Base-by-base conservation (phyloP, 2,113 vertebrate species). In the Raja brachyura region DNA sequence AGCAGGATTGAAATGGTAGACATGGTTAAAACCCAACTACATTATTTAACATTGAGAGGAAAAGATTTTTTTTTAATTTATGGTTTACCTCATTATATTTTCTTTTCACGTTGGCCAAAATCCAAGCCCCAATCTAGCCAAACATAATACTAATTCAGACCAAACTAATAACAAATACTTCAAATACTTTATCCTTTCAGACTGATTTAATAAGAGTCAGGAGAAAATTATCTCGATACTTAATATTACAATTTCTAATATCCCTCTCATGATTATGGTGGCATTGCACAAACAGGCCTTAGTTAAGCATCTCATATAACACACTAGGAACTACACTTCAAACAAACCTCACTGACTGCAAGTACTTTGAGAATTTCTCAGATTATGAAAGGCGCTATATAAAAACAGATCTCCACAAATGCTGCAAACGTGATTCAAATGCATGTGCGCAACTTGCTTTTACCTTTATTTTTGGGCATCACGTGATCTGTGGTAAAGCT, bases 51-150 rank as follows among this genome's bases (percentile, higher is more conserved):
- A 16, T 18, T 90, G 68, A 68, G 5, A 31, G 63, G 86, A 70
- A 86, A 86, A 39, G 16, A 70, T 48, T 68, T 70, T 92, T 73
- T 28, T 70, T n/a, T 70, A 92, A 68, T 39, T 92, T 70, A 13
- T 92, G 88, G 88, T 39, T 92, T 73, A 70, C 88, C 66, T 90
- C 66, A 90, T 70, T 70, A 90, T 33, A 48, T 90, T 68, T 90
- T 70, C 66, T 90, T 90, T 90, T 90, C 68, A 33, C 20, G 2
- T 70, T 70, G 88, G 18, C 16, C 48, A 90, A 10, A 1, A 3
- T 48, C 63, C 66, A 20, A 90, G 63, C 31, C 28, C 33, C 66
- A 74, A 54, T 73, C 66, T 48, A 22, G 33, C 90, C 66, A 92
- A 73, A 92, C 73, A 92, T 73, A 92, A 92, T 73, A 92, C 18